Conservation (phyloP, 53 echinoderm and acorn worm genomes). For the Pentamera pediparva region DNA sequence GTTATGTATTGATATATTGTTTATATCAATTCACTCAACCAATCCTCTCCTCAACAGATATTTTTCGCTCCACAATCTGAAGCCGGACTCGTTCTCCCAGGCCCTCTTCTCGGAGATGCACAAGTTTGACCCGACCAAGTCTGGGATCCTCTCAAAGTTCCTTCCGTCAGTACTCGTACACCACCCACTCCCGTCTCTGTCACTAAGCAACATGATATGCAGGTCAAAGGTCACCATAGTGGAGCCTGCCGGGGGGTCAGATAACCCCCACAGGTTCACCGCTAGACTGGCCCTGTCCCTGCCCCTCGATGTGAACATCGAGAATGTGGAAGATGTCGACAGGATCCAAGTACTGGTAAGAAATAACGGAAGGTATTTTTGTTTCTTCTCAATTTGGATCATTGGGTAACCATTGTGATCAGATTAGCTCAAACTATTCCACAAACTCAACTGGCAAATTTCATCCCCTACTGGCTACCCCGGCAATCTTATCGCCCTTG, state of each 20-base stretch:
- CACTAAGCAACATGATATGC: constrained; percentile 64
- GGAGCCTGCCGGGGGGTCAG: constrained; percentile 88
- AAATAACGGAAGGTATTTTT: no score
- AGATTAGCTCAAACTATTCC: neutral
- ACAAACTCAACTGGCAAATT: neutral
- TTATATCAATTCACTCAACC: neutral
- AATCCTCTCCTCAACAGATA: constrained; percentile 33
- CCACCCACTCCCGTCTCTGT: constrained; percentile 60
- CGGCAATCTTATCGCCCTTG: neutral
- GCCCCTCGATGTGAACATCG: constrained; percentile 59
- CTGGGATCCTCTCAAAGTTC: constrained; percentile 86
- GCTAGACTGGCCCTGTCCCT: constrained; percentile 70
- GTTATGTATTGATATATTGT: no score
- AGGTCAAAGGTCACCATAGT: constrained; percentile 47
- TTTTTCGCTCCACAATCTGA: constrained; percentile 51
- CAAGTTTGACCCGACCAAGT: constrained; percentile 72
- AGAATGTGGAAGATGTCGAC: constrained; percentile 77
- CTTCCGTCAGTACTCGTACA: constrained; percentile 78
- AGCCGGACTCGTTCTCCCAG: constrained; percentile 74
- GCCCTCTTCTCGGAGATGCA: constrained; percentile 92
- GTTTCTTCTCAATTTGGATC: no score
- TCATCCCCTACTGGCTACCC: no score
- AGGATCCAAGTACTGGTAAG: constrained; percentile 73
- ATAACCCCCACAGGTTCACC: constrained; percentile 84
- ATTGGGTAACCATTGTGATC: neutral